These are phyloP conservation scores for Jordanella pulchra DNA, from an alignment of 2,797 vertebrate species.

Conservation along the genomic window DNA sequence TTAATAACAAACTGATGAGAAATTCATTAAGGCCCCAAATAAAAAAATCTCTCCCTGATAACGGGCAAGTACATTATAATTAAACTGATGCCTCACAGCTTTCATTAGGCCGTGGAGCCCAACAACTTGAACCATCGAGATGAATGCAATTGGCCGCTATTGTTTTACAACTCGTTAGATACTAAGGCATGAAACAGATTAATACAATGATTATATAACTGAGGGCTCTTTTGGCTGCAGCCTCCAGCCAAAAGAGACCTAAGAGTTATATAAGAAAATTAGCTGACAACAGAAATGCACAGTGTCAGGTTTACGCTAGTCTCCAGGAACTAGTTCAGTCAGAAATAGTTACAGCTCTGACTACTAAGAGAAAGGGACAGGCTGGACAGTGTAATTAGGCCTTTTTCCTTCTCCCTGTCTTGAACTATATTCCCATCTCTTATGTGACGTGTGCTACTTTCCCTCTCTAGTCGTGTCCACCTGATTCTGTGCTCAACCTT, in stretches of 20 bases:
- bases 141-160: slow-evolving; percentile 69
- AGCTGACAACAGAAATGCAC: slow-evolving; percentile 35
- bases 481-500: slow-evolving; percentile 22
- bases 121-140: slow-evolving; percentile 61
- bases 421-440: slow-evolving; percentile 41
- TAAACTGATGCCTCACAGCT: slow-evolving; percentile 78
- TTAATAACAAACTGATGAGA: slow-evolving; percentile 85
- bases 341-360: slow-evolving; percentile 59
- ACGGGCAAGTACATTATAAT: slow-evolving; percentile 78
- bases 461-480: slow-evolving; percentile 27
- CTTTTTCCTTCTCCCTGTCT: slow-evolving; percentile 38
- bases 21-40: slow-evolving; percentile 82
- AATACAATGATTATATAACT: slow-evolving; percentile 42
- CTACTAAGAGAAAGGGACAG: slow-evolving; percentile 45
- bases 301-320: slow-evolving; percentile 31
- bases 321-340: slow-evolving; percentile 51
- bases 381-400: slow-evolving; percentile 49
- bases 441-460: slow-evolving; percentile 17
- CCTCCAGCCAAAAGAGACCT: slow-evolving; percentile 23
- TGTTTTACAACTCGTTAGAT: slow-evolving; percentile 66
- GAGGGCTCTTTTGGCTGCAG: slow-evolving; percentile 11
- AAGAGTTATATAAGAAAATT: slow-evolving; percentile 30
- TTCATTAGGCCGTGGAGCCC: slow-evolving; percentile 75
- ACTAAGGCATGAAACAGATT: slow-evolving; percentile 52
- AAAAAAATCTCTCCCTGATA: slow-evolving; percentile 80